These are phyloP conservation scores for Polydrusus tereticollis DNA, from an alignment of 2,888 invertebrate species.

Conservation along the genomic window DNA sequence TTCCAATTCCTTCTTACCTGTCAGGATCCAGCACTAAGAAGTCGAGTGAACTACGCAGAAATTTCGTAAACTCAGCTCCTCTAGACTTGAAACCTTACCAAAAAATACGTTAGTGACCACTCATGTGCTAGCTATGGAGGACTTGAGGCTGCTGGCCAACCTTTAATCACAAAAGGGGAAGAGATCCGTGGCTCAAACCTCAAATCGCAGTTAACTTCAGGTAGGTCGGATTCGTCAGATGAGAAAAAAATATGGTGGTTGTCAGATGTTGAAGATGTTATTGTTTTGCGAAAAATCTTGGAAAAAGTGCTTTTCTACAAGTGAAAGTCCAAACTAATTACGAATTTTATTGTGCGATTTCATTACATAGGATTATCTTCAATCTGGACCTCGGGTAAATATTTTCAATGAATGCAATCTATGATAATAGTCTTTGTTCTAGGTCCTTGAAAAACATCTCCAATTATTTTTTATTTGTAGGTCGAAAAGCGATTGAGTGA, in stretches of 20 bases:
- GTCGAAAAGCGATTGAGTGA: constrained; percentile 50
- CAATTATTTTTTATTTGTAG: constrained; percentile 13
- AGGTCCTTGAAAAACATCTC: not conserved
- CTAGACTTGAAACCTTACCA: too few species aligned
- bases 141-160: too few species aligned
- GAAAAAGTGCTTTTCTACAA: not conserved
- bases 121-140: too few species aligned
- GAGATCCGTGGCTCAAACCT: too few species aligned
- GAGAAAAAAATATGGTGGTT: constrained; percentile 4
- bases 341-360: not conserved
- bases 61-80: too few species aligned
- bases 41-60: too few species aligned
- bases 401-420: not conserved
- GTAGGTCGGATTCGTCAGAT: not conserved
- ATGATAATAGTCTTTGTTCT: constrained; percentile 6
- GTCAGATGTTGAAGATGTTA: constrained; percentile 25
- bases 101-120: too few species aligned
- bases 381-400: constrained; percentile 1
- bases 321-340: not conserved
- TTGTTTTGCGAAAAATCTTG: constrained; percentile 12
- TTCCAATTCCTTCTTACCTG: too few species aligned
- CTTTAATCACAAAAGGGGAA: not conserved
- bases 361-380: not conserved
- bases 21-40: too few species aligned
- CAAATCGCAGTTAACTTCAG: not conserved